A percentile compares a stretch with the other conserved stretches of the same genome.
Evolutionary conservation across 1,140 invertebrate genomes (phyloP).

Genomic region (Anastrepha obliqua): DNA sequence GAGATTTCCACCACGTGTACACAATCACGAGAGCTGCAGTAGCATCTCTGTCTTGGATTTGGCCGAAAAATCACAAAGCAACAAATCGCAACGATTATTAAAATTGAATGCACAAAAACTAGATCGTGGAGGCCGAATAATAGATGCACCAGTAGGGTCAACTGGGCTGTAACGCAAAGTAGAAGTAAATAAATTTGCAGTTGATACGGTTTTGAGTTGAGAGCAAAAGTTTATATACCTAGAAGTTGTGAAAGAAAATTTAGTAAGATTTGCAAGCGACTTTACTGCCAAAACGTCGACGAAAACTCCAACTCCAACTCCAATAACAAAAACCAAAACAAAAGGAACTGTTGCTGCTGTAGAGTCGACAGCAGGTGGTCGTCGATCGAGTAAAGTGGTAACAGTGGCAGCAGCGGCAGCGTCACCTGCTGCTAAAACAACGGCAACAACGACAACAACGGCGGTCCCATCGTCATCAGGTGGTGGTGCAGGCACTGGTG

Average conservation of each 20-base stretch:
- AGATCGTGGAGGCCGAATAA: neutral
- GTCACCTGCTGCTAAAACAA: slow-evolving; percentile 56
- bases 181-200: neutral
- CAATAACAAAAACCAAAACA: slow-evolving; percentile 56
- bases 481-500: slow-evolving; percentile 50
- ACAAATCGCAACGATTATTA: neutral
- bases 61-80: neutral
- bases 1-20: slow-evolving; percentile 10
- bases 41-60: neutral
- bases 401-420: slow-evolving; percentile 58
- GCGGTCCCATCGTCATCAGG: slow-evolving; percentile 38
- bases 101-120: slow-evolving; percentile 1
- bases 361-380: slow-evolving; percentile 23
- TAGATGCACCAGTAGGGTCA: neutral
- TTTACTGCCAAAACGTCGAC: slow-evolving; percentile 68
- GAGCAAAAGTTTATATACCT: neutral
- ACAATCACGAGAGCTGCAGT: slow-evolving; percentile 15
- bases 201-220: neutral
- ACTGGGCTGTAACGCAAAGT: neutral
- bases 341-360: slow-evolving; percentile 66
- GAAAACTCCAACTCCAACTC: slow-evolving; percentile 64
- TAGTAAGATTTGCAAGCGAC: slow-evolving; percentile 41
- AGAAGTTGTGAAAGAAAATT: neutral
- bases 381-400: slow-evolving; percentile 54
- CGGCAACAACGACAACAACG: slow-evolving; percentile 54